Conservation (phyloP, 2,113 vertebrate species). For the Phasianus colchicus region DNA sequence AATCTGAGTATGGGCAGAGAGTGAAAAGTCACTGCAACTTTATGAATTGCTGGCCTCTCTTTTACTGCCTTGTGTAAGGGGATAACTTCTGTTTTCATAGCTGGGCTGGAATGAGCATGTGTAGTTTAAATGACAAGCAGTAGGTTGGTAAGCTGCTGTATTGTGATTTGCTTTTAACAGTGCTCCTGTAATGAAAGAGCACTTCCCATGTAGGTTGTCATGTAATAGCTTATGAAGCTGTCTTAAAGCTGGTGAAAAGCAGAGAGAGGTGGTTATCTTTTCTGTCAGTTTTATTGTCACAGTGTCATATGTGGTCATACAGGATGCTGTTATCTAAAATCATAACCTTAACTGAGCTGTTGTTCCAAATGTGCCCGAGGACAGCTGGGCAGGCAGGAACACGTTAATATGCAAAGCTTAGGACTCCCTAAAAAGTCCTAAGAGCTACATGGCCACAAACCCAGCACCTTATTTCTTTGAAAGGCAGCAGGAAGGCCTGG, state of each 20-base stretch:
- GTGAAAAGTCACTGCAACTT: neutral
- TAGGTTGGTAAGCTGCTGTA: neutral
- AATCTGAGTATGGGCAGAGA: neutral
- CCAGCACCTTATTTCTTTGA: neutral
- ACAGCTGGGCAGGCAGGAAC: neutral
- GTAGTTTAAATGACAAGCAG: neutral
- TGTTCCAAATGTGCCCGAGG: neutral
- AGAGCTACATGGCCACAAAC: neutral
- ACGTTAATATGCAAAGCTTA: neutral
- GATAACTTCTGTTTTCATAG: neutral
- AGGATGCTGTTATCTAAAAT: neutral
- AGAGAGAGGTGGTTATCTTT: neutral
- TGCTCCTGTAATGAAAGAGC: neutral
- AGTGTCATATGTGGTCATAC: neutral
- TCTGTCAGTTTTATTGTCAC: neutral
- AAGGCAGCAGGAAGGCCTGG: neutral
- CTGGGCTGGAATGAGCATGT: neutral
- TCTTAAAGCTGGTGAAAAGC: neutral
- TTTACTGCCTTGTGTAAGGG: neutral
- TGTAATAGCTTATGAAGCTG: neutral
- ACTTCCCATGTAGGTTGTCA: fast-evolving
- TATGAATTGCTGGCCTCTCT: neutral
- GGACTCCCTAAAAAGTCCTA: neutral
- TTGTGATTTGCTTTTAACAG: neutral
- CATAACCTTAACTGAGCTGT: neutral